phyloP scores from a whole-genome alignment of 1,140 invertebrate species.

The Ceratina calcarata region DNA sequence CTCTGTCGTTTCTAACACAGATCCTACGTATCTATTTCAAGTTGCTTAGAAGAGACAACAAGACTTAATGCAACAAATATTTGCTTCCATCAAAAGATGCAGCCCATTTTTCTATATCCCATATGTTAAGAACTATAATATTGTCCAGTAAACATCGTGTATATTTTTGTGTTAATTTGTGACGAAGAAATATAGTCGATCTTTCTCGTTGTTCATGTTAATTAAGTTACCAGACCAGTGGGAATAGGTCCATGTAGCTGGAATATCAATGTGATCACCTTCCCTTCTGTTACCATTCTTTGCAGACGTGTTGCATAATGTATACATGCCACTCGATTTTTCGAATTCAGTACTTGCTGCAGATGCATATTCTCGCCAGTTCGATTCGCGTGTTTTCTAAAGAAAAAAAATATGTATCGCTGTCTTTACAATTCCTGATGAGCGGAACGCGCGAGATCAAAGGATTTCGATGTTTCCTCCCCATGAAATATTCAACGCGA shows the following conservation, averaged over 20 bases:
- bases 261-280: slow-evolving; percentile 29
- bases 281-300: neutral
- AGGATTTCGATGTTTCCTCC: neutral
- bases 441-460: neutral
- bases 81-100: too few relatives aligned
- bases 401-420: slow-evolving; percentile 1
- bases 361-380: neutral
- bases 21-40: too few relatives aligned
- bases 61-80: too few relatives aligned
- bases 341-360: neutral
- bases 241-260: neutral
- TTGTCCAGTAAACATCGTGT: too few relatives aligned
- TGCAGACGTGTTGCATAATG: slow-evolving; percentile 21
- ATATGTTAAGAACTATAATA: too few relatives aligned
- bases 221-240: slow-evolving; percentile 14
- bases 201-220: slow-evolving; percentile 21
- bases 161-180: too few relatives aligned
- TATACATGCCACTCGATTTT: slow-evolving; percentile 25
- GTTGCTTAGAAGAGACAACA: too few relatives aligned
- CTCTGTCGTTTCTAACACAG: too few relatives aligned
- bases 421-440: neutral
- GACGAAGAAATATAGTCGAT: neutral
- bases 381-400: slow-evolving; percentile 4
- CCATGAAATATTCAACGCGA: slow-evolving; percentile 34
- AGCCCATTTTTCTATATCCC: too few relatives aligned